phyloP scores from a whole-genome alignment of 2,888 invertebrate species.

The Chloroclysta siterata region DNA sequence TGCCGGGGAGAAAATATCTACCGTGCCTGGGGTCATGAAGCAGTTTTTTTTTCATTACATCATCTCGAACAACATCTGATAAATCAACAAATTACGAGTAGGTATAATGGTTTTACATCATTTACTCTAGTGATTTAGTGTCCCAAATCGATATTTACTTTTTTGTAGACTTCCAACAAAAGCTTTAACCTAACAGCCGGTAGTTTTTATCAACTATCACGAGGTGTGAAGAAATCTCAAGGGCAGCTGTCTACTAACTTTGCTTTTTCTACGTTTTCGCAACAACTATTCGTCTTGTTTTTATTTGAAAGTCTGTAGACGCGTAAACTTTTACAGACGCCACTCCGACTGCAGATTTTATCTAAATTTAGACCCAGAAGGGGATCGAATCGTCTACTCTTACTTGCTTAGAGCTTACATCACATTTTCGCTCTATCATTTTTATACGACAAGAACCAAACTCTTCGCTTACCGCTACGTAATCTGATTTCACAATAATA shows the following conservation, averaged over 20 bases:
- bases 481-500: constrained; percentile 13
- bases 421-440: neutral
- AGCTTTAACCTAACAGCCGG: constrained; percentile 6
- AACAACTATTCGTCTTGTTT: constrained; percentile 3
- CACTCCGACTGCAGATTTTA: constrained; percentile 34
- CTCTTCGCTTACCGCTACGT: constrained; percentile 18
- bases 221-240: constrained; percentile 16
- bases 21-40: too few species aligned
- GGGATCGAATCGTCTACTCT: constrained; percentile 5
- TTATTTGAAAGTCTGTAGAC: constrained; percentile 8
- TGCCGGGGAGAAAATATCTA: too few species aligned
- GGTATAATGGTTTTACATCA: neutral
- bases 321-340: constrained; percentile 42
- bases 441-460: constrained; percentile 6
- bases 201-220: constrained; percentile 14
- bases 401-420: neutral
- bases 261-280: constrained; percentile 11
- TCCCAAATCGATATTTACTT: neutral
- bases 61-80: too few species aligned
- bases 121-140: neutral
- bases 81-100: neutral
- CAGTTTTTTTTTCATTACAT: too few species aligned
- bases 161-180: constrained; percentile 7
- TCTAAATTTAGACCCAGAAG: constrained; percentile 46
- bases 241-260: constrained; percentile 6